A percentile compares a stretch with the other conserved stretches of the same genome.
Evolutionary conservation across 2,797 vertebrate species (phyloP).

Genomic region (Amblyopsis hoosieri): DNA sequence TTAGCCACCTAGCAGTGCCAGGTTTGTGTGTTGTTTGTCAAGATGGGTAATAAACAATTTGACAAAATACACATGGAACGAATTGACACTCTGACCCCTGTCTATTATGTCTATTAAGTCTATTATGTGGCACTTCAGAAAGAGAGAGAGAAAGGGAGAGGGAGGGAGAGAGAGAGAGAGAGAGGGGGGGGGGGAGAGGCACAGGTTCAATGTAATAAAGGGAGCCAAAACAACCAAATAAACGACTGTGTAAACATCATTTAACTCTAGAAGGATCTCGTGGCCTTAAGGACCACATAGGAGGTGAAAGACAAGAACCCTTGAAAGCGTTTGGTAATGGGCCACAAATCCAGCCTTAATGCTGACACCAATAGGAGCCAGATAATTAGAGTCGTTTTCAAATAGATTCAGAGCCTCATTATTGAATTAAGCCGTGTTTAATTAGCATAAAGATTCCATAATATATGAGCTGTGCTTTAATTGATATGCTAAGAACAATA

Average conservation of each 20-base stretch:
- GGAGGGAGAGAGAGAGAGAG: constrained; percentile 7
- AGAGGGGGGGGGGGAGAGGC: constrained; percentile 13
- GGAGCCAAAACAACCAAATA: constrained; percentile 57
- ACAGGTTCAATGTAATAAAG: constrained; percentile 54
- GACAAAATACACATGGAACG: constrained; percentile 4
- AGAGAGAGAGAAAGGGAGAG: constrained; percentile 30
- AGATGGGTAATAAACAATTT: no score
- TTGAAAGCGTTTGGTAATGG: constrained; percentile 65
- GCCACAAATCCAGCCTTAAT: constrained; percentile 57
- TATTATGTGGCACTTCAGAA: constrained; percentile 13
- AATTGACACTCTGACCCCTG: no score
- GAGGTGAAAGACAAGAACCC: constrained; percentile 68
- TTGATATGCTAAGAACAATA: constrained; percentile 31
- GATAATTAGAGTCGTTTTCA: constrained; percentile 64
- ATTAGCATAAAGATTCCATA: constrained; percentile 54
- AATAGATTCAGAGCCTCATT: constrained; percentile 51
- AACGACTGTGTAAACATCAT: constrained; percentile 71
- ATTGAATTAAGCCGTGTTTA: constrained; percentile 66
- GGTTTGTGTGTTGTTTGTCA: background rate
- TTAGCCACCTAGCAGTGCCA: constrained; percentile 7
- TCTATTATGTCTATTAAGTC: no score
- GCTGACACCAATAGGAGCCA: constrained; percentile 59
- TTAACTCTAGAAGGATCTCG: constrained; percentile 67
- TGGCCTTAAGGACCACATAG: constrained; percentile 64
- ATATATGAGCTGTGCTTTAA: constrained; percentile 30